Percentiles rank a stretch among this genome's conserved stretches.
phyloP scores from a whole-genome alignment of 2,797 vertebrate genomes.

The Dallia pectoralis region DNA sequence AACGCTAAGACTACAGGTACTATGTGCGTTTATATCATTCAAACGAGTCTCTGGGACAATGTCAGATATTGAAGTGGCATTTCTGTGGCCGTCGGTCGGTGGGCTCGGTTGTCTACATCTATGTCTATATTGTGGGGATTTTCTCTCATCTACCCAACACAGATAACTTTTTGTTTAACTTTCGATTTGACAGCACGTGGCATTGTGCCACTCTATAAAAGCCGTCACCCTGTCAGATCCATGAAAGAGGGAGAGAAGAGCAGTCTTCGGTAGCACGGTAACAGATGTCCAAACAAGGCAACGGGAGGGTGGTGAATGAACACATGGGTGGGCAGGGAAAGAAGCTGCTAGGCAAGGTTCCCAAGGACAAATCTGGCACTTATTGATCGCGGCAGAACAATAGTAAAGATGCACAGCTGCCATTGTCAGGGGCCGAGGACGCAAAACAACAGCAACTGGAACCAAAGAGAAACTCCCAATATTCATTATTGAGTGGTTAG shows the following conservation, averaged over 20 bases:
- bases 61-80: neutral
- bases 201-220: conserved; percentile 47
- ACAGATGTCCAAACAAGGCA: conserved; percentile 44
- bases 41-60: neutral
- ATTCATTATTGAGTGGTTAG: no score
- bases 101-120: conserved; percentile 29
- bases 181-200: conserved; percentile 53
- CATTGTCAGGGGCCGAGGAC: conserved; percentile 18
- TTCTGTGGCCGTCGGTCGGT: conserved; percentile 1
- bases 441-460: neutral
- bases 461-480: neutral
- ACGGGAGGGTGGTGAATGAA: conserved; percentile 35
- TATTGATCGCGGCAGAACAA: conserved; percentile 20
- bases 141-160: conserved; percentile 29
- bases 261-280: conserved; percentile 27
- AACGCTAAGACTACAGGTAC: neutral
- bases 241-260: conserved; percentile 31
- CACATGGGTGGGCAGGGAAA: conserved; percentile 21
- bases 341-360: conserved; percentile 12
- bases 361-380: conserved; percentile 12
- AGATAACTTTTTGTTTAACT: conserved; percentile 52
- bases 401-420: conserved; percentile 23
- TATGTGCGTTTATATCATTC: neutral
- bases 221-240: conserved; percentile 59
- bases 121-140: conserved; percentile 35